A percentile compares a stretch with the other conserved stretches of the same genome.
Evolutionary conservation across 2,888 invertebrate genomes (phyloP).

Genomic region (Bombylius discolor): DNA sequence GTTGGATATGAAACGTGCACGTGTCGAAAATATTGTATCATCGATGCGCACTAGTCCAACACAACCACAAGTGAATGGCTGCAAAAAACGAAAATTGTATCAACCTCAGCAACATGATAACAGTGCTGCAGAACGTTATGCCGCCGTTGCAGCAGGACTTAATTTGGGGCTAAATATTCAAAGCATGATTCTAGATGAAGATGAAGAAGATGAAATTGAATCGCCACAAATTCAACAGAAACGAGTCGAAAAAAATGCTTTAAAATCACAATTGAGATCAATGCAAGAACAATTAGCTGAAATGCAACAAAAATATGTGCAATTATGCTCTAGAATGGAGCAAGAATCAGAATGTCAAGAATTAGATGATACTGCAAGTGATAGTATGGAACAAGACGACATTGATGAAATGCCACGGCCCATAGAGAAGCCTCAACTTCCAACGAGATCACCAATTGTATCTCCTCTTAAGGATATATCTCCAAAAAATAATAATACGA

Average conservation of each 20-base stretch:
- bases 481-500: conserved; percentile 25
- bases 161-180: conserved; percentile 45
- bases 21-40: conserved; percentile 90
- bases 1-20: conserved; percentile 77
- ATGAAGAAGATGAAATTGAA: conserved; percentile 62
- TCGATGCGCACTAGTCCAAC: conserved; percentile 76
- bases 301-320: conserved; percentile 84
- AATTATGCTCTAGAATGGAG: conserved; percentile 74
- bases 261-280: conserved; percentile 71
- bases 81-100: conserved; percentile 90
- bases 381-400: conserved; percentile 45
- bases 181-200: conserved; percentile 52
- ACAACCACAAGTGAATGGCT: conserved; percentile 58
- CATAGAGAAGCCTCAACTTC: conserved; percentile 18
- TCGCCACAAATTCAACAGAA: conserved; percentile 70
- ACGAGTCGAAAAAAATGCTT: conserved; percentile 71
- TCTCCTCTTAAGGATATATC: conserved; percentile 18
- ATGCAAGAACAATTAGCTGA: conserved; percentile 82
- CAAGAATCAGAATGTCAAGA: conserved; percentile 63
- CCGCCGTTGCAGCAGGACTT: conserved; percentile 41
- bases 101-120: conserved; percentile 85
- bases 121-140: conserved; percentile 49
- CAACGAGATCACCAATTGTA: conserved; percentile 29
- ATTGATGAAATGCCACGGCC: conserved; percentile 27
- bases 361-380: conserved; percentile 59